Base-by-base conservation (phyloP, 2,113 vertebrate species). In the Anthoscopus minutus region DNA sequence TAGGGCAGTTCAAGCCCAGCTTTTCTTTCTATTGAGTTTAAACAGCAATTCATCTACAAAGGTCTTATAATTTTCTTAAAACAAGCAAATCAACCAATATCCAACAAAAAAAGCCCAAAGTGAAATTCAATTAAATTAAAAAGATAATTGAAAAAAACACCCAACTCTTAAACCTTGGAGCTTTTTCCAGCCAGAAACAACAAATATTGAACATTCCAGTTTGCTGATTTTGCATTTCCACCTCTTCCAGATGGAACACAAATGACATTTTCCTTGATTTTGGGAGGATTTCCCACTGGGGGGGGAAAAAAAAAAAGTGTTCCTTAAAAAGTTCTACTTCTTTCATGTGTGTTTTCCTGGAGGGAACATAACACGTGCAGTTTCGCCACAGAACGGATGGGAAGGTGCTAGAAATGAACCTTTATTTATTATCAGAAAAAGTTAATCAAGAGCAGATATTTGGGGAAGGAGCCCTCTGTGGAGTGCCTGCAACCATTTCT, bases 281-380 rank as follows among this genome's bases (percentile, higher is more conserved):
- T 2, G 15, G 25, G 24, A 23, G 3, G 10, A 58, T 38, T 89
- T 87, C 58, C 42, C 35, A 21, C 22, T 21, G 28, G 14, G n/a
- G n/a, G n/a, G n/a, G n/a, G n/a, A 37, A 24, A 13, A 3, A 7
- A 48, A 22, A 53, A 57, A 20, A 1, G 7, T 4, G 5, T 61
- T 77, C 53, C 40, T 17, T 50, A 28, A 40, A 37, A 42, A 54
- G 19, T 57, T 58, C 50, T 65, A 2, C 19, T 27, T 57, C n/a
- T 48, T n/a, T 16, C 13, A 3, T 1, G 2, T 9, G 17, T 44
- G 3, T 21, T 61, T 81, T 38, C 19, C 51, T 67, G 48, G 30
- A 30, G 17, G 3, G 6, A 65, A 66, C 4, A 13, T 45, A 4
- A 28, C 27, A 40, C 0, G 0, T 6, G 10, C 5, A 18, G 22